phyloP scores from a whole-genome alignment of 2,113 vertebrate genomes.

The Gadus chalcogrammus region DNA sequence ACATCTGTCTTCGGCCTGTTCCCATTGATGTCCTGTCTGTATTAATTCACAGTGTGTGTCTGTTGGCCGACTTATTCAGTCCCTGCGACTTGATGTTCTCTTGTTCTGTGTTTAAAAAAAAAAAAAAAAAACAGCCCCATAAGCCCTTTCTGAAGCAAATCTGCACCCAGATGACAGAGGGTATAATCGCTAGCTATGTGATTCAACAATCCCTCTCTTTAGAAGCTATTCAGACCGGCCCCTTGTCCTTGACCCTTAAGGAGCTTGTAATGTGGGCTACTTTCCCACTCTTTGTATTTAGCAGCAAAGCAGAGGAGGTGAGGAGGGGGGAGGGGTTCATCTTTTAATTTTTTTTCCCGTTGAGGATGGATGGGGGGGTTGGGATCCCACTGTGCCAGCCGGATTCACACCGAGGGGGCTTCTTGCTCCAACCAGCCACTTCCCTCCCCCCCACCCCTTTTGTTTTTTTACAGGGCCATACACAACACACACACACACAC shows the following conservation, averaged over 20 bases:
- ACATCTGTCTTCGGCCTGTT: conserved; percentile 55
- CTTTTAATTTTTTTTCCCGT: not conserved
- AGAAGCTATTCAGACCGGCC: conserved; percentile 71
- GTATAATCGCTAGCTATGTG: conserved; percentile 80
- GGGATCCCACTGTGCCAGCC: conserved; percentile 66
- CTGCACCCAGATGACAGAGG: conserved; percentile 75
- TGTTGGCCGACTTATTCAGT: conserved; percentile 60
- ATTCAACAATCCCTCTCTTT: conserved; percentile 75
- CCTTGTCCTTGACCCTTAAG: conserved; percentile 83
- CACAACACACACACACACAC: too few species aligned
- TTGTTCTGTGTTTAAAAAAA: conserved; percentile 37
- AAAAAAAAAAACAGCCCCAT: not conserved
- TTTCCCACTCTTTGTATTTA: conserved; percentile 73
- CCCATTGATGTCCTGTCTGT: conserved; percentile 62
- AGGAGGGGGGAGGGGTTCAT: conserved; percentile 1
- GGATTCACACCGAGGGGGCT: conserved; percentile 64
- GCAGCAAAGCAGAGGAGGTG: conserved; percentile 31
- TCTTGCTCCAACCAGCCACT: not conserved
- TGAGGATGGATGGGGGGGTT: conserved; percentile 36
- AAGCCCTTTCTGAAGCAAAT: conserved; percentile 51
- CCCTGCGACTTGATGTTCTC: conserved; percentile 55
- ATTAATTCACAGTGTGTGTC: conserved; percentile 68
- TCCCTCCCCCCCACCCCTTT: not conserved
- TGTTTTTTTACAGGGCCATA: not conserved
- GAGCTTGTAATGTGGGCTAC: conserved; percentile 80